Evolutionary conservation across 2,888 invertebrate species (phyloP), one percentile per base, ranked within the genome.

Genomic region (Drosophila phalerata): DNA sequence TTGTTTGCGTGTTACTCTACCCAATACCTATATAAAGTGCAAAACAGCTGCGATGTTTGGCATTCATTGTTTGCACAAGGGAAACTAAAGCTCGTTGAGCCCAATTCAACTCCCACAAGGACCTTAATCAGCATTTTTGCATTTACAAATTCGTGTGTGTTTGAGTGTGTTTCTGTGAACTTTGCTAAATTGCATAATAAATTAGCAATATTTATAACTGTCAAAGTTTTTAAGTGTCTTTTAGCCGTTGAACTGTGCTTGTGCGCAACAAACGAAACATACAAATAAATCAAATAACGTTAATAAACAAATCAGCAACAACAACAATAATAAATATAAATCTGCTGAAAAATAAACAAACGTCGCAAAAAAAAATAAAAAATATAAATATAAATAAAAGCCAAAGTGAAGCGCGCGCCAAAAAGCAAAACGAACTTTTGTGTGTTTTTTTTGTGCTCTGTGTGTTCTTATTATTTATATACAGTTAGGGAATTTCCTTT

Each of bases 31-130:
- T 85, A 85, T 86, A 85, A 86, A 75, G 72, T 61, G 81, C 73
- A 73, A 81, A 81, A 76, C 82, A 73, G 65, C 64, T 51, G 70
- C 64, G 69, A 73, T 73, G 70, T 63, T 84, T 72, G 74, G 71
- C 88, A 85, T 88, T 85, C 86, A 85, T 82, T 85, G 86, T 84
- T 85, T 81, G 78, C 69, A 55, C 88, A 75, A 73, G 83, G 79
- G 64, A 69, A 65, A 66, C 80, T 63, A 58, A 75, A 70, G 69
- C 68, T 58, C 66, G 62, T 48, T 40, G 17, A 22, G 38, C 28
- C 37, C 5, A 57, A 56, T 11, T 43, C 9, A 58, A 70, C 25
- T 15, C 17, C n/a, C 58, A 9, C 49, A 51, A 77, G 77, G 77
- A 77, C 57, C 47, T 19, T 8, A 53, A 64, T 37, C 37, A 48